phyloP scores from a whole-genome alignment of 2,113 vertebrate genomes.

The Scalopus aquaticus region DNA sequence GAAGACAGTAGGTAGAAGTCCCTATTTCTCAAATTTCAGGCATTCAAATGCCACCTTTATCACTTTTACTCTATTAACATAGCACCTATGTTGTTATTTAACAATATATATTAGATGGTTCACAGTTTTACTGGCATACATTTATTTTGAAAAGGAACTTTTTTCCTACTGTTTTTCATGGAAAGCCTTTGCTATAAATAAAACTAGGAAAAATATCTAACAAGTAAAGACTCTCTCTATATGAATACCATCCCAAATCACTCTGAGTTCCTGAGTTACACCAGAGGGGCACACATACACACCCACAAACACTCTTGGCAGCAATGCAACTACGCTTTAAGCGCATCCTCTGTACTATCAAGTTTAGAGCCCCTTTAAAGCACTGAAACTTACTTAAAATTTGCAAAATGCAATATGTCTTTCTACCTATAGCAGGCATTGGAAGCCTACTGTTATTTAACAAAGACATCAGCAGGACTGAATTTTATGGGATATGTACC shows the following conservation, averaged over 20 bases:
- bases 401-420: not conserved
- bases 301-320: not conserved
- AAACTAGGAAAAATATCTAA: not conserved
- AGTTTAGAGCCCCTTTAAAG: not conserved
- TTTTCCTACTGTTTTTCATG: not conserved
- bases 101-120: not conserved
- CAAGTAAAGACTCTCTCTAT: not conserved
- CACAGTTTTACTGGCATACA: not conserved
- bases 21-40: not conserved
- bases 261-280: not conserved
- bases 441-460: not conserved
- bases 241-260: not conserved
- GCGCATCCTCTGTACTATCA: not conserved
- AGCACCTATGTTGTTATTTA: not conserved
- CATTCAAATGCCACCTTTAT: not conserved
- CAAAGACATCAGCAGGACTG: not conserved
- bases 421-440: not conserved
- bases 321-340: not conserved
- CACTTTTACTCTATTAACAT: not conserved
- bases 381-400: constrained; percentile 1
- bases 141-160: not conserved
- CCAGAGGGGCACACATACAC: rapidly evolving
- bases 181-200: not conserved
- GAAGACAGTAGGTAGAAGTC: not conserved
- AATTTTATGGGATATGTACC: not conserved